Evolutionary conservation across 2,888 invertebrate species (phyloP).

Genomic region (Bellardia bayeri): DNA sequence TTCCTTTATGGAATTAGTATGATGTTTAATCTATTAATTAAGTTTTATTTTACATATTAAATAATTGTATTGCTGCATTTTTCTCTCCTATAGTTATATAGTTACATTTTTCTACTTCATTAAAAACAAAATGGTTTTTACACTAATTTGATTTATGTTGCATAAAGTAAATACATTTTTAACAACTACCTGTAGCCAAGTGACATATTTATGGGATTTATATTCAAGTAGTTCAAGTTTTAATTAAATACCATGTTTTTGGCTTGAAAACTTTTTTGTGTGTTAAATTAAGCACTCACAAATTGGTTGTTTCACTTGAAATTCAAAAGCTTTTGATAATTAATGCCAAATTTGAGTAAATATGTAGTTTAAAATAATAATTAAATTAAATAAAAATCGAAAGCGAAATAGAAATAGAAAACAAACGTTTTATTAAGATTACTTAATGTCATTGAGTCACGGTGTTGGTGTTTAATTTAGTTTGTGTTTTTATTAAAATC

Average conservation of each 20-base stretch:
- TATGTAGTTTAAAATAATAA: background rate
- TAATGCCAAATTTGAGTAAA: conserved; percentile 6
- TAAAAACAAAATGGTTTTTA: conserved; percentile 45
- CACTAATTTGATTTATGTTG: conserved; percentile 57
- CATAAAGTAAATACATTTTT: conserved; percentile 15
- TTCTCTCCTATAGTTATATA: background rate
- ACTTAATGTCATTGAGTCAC: background rate
- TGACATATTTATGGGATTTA: conserved; percentile 58
- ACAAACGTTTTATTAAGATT: conserved; percentile 10
- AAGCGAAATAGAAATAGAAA: background rate
- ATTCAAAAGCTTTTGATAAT: conserved; percentile 12
- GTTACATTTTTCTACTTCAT: conserved; percentile 15
- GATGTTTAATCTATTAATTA: conserved; percentile 64
- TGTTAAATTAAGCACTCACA: background rate
- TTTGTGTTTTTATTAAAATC: conserved; percentile 6
- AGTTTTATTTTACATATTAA: conserved; percentile 56
- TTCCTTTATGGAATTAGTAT: conserved; percentile 60
- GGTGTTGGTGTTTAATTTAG: background rate
- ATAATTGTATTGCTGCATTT: conserved; percentile 18
- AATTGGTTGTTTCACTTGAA: conserved; percentile 7
- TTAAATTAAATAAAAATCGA: background rate
- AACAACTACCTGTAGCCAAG: conserved; percentile 38
- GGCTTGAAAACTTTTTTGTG: background rate
- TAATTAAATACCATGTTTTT: conserved; percentile 52
- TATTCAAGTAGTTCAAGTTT: conserved; percentile 42